Evolutionary conservation across 2,113 vertebrate species (phyloP).

Genomic region (Eptesicus fuscus): DNA sequence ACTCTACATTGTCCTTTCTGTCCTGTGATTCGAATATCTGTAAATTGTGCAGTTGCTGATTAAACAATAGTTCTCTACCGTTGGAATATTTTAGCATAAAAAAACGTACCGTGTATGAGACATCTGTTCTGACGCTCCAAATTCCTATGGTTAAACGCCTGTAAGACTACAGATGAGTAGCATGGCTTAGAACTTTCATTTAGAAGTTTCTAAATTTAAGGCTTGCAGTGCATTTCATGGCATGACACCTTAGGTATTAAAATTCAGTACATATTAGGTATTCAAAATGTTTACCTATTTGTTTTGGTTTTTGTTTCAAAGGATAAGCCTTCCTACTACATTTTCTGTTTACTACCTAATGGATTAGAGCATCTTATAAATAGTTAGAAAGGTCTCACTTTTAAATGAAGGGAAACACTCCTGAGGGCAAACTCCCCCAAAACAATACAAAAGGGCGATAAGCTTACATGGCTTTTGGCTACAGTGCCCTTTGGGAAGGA

Average conservation of each 20-base stretch:
- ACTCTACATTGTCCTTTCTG: not conserved
- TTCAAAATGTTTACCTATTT: not conserved
- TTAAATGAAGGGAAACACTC: not conserved
- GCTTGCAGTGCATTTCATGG: not conserved
- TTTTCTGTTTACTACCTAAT: not conserved
- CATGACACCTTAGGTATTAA: not conserved
- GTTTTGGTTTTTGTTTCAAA: not conserved
- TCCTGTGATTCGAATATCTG: not conserved
- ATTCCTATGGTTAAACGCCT: not conserved
- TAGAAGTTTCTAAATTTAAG: conserved; percentile 26
- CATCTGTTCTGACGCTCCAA: not conserved
- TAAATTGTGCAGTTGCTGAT: not conserved
- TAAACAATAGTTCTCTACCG: not conserved
- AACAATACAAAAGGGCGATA: not conserved
- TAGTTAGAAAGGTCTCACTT: not conserved
- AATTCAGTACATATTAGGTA: not conserved
- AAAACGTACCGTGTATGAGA: not conserved
- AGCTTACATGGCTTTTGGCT: not conserved
- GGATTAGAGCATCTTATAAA: not conserved
- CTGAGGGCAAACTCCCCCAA: not conserved
- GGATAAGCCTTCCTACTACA: not conserved
- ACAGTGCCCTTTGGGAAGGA: not conserved
- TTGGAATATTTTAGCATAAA: not conserved
- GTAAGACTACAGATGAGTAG: not conserved
- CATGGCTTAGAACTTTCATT: not conserved